phyloP scores from a whole-genome alignment of 2,113 vertebrate species.

The Balaeniceps rex region DNA sequence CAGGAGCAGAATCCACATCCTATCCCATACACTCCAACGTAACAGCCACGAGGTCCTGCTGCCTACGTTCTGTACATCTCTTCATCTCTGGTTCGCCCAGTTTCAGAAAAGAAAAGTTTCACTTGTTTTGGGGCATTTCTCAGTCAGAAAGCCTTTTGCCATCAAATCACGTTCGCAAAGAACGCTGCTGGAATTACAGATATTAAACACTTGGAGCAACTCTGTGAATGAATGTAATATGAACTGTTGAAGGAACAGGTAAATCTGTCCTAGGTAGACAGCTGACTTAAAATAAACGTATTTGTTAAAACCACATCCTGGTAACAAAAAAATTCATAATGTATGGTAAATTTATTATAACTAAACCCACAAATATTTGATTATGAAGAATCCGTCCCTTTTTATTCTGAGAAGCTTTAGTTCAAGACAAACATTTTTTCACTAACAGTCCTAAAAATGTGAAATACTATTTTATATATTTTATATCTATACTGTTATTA shows the following conservation, averaged over 20 bases:
- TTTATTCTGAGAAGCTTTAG: neutral
- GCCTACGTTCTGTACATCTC: too few relatives aligned
- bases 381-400: neutral
- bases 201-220: neutral
- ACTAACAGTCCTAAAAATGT: neutral
- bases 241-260: neutral
- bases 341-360: neutral
- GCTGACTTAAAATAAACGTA: neutral
- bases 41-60: neutral
- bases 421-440: neutral
- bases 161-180: neutral
- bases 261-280: neutral
- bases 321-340: neutral
- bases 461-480: neutral
- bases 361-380: neutral
- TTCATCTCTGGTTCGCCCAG: neutral
- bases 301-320: neutral
- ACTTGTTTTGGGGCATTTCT: neutral
- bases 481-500: too few relatives aligned
- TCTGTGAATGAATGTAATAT: neutral
- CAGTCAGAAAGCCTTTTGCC: neutral
- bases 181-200: neutral
- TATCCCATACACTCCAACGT: too few relatives aligned
- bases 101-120: neutral
- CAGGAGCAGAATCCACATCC: too few relatives aligned